phyloP scores from a whole-genome alignment of 2,888 invertebrate species.

The Sycophila texana region DNA sequence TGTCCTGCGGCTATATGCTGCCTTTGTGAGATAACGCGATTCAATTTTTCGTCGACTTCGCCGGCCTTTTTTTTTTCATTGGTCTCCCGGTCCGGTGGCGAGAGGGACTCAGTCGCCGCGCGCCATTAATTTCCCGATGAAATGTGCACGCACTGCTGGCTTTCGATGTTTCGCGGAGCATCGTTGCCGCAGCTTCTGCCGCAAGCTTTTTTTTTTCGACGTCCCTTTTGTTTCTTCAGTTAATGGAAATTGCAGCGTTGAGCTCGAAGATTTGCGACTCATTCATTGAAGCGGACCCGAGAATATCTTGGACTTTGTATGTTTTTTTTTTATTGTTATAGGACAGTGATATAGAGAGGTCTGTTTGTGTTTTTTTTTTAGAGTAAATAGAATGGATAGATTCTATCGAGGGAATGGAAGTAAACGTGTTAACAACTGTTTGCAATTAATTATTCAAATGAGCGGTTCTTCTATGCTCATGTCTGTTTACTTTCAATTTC shows the following conservation, averaged over 20 bases:
- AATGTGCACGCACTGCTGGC: too few relatives aligned
- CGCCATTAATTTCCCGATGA: constrained; percentile 16
- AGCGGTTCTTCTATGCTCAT: too few relatives aligned
- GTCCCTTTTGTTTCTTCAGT: not conserved
- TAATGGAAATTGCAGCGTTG: not conserved
- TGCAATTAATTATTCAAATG: too few relatives aligned
- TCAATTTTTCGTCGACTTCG: constrained; percentile 30
- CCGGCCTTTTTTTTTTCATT: not conserved
- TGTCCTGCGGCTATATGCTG: constrained; percentile 16
- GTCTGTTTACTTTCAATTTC: too few relatives aligned
- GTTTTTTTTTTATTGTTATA: not conserved
- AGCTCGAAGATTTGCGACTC: not conserved
- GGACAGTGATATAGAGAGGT: not conserved
- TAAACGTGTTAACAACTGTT: too few relatives aligned
- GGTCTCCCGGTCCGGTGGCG: constrained; percentile 1
- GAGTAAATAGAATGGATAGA: too few relatives aligned
- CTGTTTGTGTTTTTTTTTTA: not conserved
- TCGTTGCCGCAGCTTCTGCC: not conserved
- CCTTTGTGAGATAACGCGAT: constrained; percentile 54
- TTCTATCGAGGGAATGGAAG: too few relatives aligned
- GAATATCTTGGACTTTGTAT: not conserved
- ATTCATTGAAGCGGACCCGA: not conserved
- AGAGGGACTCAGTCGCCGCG: constrained; percentile 21
- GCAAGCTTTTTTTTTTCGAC: not conserved
- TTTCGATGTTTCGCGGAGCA: not conserved